A percentile compares a stretch with the other conserved stretches of the same genome.
phyloP scores from a whole-genome alignment of 2,113 vertebrate genomes.

The Piprites chloris region DNA sequence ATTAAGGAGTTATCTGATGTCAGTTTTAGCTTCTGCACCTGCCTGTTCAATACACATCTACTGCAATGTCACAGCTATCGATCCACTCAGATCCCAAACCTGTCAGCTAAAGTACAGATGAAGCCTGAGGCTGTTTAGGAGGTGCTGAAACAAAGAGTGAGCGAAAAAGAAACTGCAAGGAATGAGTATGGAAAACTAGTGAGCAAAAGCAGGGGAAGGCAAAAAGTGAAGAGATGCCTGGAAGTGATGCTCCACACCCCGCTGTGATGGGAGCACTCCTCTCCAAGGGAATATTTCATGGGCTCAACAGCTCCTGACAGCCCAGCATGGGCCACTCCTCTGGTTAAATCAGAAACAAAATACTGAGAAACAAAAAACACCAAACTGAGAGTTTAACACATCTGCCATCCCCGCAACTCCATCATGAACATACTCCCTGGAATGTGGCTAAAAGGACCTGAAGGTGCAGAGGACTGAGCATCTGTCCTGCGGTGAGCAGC shows the following conservation, averaged over 20 bases:
- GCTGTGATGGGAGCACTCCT: background rate
- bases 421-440: background rate
- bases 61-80: background rate
- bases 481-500: too few species aligned
- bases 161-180: background rate
- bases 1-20: background rate
- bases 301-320: background rate
- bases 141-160: background rate
- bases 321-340: background rate
- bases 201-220: background rate
- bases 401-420: background rate
- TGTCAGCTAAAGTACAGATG: background rate
- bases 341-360: background rate
- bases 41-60: background rate
- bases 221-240: background rate
- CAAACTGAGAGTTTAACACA: background rate
- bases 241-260: background rate
- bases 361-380: background rate
- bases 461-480: accelerated
- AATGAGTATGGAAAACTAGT: background rate
- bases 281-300: background rate
- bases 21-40: background rate
- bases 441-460: background rate
- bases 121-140: background rate
- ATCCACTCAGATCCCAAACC: background rate